phyloP scores from a whole-genome alignment of 2,113 vertebrate species.

The Pogonocichla stellata region DNA sequence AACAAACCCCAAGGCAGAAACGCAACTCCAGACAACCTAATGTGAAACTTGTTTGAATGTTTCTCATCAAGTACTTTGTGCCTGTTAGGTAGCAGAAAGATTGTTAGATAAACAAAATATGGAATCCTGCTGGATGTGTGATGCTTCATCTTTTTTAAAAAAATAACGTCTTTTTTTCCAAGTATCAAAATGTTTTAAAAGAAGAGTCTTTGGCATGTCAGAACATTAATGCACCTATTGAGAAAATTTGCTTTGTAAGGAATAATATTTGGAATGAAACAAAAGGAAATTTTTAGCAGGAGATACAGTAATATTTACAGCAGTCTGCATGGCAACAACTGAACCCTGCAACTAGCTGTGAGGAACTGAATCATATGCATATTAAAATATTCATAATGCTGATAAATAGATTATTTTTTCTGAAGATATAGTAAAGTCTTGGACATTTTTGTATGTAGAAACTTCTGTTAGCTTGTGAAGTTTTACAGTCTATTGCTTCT shows the following conservation, averaged over 20 bases:
- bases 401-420: conserved; percentile 14
- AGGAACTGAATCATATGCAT: neutral
- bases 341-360: neutral
- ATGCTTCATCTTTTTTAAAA: neutral
- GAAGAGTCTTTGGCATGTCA: neutral
- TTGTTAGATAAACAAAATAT: neutral
- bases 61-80: neutral
- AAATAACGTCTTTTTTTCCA: neutral
- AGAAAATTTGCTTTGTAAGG: neutral
- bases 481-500: neutral
- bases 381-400: neutral
- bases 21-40: neutral
- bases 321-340: neutral
- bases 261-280: neutral
- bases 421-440: neutral
- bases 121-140: neutral
- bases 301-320: neutral
- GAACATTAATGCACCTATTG: neutral
- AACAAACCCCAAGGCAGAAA: neutral
- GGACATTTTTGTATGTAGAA: neutral
- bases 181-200: neutral
- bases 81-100: neutral
- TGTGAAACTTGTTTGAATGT: neutral
- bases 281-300: neutral
- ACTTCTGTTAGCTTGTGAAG: neutral